A percentile compares a stretch with the other conserved stretches of the same genome.
Evolutionary conservation across 2,797 vertebrate genomes (phyloP).

Genomic region (Bradypus variegatus): DNA sequence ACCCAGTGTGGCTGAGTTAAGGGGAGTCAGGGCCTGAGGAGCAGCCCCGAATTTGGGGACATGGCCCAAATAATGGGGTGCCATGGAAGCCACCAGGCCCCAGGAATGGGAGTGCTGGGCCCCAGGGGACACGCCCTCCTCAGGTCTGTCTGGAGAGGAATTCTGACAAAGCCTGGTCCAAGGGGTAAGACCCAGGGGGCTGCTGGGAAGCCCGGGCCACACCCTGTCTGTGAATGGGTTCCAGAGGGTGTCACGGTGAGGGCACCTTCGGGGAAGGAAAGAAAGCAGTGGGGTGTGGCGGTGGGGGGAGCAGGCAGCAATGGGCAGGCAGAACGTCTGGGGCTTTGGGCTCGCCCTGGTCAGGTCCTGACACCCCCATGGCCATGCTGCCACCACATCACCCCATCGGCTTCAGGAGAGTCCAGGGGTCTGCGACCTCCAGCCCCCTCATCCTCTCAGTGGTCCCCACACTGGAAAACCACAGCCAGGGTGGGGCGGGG

Average conservation of each 20-base stretch:
- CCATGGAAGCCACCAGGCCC: not conserved
- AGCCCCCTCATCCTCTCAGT: not conserved
- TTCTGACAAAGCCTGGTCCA: not conserved
- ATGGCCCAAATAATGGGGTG: too few relatives aligned
- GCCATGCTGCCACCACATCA: not conserved
- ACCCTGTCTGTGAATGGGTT: rapidly evolving
- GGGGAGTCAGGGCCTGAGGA: not conserved
- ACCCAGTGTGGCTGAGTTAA: rapidly evolving
- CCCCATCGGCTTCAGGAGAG: not conserved
- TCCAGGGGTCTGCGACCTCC: not conserved
- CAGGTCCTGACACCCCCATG: not conserved
- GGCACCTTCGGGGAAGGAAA: not conserved
- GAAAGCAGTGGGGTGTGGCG: too few relatives aligned
- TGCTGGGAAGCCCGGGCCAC: not conserved
- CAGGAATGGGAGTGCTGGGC: not conserved
- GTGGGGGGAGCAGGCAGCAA: too few relatives aligned
- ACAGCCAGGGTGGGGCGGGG: not conserved
- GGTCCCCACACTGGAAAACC: not conserved
- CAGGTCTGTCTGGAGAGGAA: not conserved
- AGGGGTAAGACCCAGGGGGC: not conserved
- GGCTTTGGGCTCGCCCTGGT: not conserved
- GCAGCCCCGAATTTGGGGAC: not conserved
- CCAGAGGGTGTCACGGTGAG: not conserved
- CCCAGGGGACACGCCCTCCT: too few relatives aligned
- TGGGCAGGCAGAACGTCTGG: not conserved